A percentile compares a stretch with the other conserved stretches of the same genome.
Conservation (phyloP, 2,888 invertebrate species). For the Onthophagus sagittarius region DNA sequence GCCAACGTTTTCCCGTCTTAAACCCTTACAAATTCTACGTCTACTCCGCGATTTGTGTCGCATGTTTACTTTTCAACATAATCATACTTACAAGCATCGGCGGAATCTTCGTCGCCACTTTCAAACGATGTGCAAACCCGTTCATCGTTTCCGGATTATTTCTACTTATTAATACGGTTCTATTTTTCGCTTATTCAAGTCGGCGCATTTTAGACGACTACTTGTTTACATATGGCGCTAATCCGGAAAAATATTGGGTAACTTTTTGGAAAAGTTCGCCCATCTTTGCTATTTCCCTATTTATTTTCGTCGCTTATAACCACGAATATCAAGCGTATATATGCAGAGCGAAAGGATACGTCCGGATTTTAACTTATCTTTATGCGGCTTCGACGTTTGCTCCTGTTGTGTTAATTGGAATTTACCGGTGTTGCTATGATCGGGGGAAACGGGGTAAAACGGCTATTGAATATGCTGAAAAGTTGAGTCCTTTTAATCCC, state of each 20-base stretch:
- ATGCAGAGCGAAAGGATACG: background rate
- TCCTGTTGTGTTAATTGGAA: slow-evolving; percentile 20
- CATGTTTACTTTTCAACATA: background rate
- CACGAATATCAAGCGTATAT: background rate
- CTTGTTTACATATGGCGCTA: slow-evolving; percentile 14
- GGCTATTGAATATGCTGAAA: background rate
- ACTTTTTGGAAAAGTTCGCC: slow-evolving; percentile 17
- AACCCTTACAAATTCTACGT: slow-evolving; percentile 11
- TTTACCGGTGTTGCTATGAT: slow-evolving; percentile 16
- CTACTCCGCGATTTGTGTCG: background rate
- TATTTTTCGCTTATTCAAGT: slow-evolving; percentile 19
- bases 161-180: background rate
- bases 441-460: background rate
- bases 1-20: background rate
- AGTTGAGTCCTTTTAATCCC: background rate
- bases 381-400: slow-evolving; percentile 6
- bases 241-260: slow-evolving; percentile 20
- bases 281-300: slow-evolving; percentile 19
- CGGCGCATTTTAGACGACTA: slow-evolving; percentile 15
- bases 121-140: slow-evolving; percentile 12
- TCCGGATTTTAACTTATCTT: slow-evolving; percentile 7
- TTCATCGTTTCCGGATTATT: slow-evolving; percentile 2
- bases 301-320: slow-evolving; percentile 16
- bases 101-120: background rate
- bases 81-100: background rate